Evolutionary conservation across 2,797 vertebrate genomes (phyloP).

Genomic region (Lacerta viridis): DNA sequence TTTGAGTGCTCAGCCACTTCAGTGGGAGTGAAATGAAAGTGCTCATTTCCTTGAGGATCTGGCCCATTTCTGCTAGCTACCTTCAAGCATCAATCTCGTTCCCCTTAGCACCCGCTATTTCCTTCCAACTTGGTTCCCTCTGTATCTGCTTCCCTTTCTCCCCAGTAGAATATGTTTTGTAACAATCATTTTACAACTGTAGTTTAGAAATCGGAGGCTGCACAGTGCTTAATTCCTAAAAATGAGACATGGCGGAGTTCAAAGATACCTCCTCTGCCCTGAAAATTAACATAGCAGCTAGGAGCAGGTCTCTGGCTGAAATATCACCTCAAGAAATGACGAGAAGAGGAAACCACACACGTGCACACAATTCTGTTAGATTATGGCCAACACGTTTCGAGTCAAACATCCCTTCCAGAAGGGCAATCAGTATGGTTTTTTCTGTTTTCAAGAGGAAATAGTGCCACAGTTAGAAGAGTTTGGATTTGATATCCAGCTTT

Average conservation of each 20-base stretch:
- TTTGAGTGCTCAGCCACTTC: neutral
- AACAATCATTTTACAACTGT: neutral
- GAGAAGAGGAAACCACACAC: neutral
- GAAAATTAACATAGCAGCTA: neutral
- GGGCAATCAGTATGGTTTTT: neutral
- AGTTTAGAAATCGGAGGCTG: neutral
- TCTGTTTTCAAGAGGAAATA: neutral
- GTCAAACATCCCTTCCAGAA: neutral
- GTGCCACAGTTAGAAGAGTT: too few species aligned
- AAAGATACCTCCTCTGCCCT: neutral
- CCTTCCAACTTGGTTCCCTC: neutral
- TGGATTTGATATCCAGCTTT: too few species aligned
- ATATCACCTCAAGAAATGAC: neutral
- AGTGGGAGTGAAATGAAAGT: constrained; percentile 12
- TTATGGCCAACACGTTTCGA: neutral
- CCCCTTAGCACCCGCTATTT: neutral
- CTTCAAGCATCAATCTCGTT: neutral
- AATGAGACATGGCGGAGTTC: neutral
- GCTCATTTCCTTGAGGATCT: constrained; percentile 1
- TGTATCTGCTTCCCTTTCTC: neutral
- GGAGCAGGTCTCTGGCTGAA: too few species aligned
- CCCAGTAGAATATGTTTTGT: neutral
- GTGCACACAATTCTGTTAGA: neutral
- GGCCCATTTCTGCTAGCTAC: neutral
- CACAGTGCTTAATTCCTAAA: neutral